phyloP scores from a whole-genome alignment of 2,797 vertebrate species.

The Odontamblyopus rebecca region DNA sequence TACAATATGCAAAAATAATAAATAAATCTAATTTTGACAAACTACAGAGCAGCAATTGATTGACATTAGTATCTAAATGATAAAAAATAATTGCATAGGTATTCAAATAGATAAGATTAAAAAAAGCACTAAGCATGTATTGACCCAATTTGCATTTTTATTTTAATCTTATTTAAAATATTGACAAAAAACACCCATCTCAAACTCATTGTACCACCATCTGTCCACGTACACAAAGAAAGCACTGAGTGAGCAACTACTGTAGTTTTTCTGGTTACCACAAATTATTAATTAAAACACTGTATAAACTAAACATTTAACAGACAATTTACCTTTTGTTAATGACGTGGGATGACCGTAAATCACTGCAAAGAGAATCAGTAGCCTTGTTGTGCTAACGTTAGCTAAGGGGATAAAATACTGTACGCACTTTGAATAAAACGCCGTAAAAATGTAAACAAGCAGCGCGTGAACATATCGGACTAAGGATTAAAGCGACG shows the following conservation, averaged over 20 bases:
- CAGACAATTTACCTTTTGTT: conserved; percentile 2
- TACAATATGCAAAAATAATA: no score
- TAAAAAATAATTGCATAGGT: no score
- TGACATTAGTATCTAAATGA: no score
- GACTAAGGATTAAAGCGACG: neutral
- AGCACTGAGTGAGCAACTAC: neutral
- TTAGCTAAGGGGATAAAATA: conserved; percentile 43
- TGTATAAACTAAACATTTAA: neutral
- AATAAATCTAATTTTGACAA: no score
- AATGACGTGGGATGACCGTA: neutral
- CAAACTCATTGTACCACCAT: neutral
- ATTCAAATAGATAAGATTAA: no score
- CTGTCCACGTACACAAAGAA: neutral
- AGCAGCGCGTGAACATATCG: conserved; percentile 40
- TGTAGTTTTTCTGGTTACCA: neutral
- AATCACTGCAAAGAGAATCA: neutral
- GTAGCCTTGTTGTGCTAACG: conserved; percentile 47
- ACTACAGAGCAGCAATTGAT: no score
- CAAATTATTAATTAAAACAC: neutral
- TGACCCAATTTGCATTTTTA: no score
- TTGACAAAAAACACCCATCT: neutral
- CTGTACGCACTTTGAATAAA: conserved; percentile 46
- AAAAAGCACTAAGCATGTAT: no score
- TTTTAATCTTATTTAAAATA: no score
- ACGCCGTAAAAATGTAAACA: conserved; percentile 17